phyloP scores from a whole-genome alignment of 2,888 invertebrate species.

The Phoronis australis region DNA sequence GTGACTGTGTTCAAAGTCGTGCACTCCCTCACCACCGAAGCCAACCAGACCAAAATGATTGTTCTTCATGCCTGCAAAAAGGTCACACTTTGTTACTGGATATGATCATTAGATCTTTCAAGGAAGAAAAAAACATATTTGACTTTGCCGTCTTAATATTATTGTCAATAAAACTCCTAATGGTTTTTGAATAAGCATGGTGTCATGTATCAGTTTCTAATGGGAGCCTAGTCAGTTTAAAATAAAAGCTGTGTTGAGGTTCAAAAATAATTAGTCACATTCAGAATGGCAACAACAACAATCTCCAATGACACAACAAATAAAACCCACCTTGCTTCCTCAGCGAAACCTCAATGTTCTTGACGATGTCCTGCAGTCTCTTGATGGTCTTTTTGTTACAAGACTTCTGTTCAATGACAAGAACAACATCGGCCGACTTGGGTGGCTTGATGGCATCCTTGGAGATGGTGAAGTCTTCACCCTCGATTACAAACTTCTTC shows the following conservation, averaged over 20 bases:
- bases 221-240: too few relatives aligned
- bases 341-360: conserved; percentile 34
- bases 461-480: not conserved
- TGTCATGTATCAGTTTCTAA: not conserved
- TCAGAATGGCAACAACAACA: too few relatives aligned
- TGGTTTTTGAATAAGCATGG: too few relatives aligned
- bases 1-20: conserved; percentile 66
- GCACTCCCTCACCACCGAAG: conserved; percentile 67
- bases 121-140: not conserved
- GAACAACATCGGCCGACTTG: conserved; percentile 74
- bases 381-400: conserved; percentile 69
- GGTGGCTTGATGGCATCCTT: conserved; percentile 47
- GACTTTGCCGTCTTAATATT: not conserved
- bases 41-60: conserved; percentile 66
- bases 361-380: conserved; percentile 33
- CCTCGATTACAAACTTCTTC: too few relatives aligned
- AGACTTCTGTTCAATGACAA: conserved; percentile 74
- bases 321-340: conserved; percentile 21
- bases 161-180: not conserved
- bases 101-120: not conserved
- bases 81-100: not conserved
- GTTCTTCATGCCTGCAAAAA: conserved; percentile 34
- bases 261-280: too few relatives aligned
- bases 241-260: too few relatives aligned
- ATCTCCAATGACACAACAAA: too few relatives aligned